Conservation (phyloP, 2,113 vertebrate genomes). For the Emydocephalus ijimae region DNA sequence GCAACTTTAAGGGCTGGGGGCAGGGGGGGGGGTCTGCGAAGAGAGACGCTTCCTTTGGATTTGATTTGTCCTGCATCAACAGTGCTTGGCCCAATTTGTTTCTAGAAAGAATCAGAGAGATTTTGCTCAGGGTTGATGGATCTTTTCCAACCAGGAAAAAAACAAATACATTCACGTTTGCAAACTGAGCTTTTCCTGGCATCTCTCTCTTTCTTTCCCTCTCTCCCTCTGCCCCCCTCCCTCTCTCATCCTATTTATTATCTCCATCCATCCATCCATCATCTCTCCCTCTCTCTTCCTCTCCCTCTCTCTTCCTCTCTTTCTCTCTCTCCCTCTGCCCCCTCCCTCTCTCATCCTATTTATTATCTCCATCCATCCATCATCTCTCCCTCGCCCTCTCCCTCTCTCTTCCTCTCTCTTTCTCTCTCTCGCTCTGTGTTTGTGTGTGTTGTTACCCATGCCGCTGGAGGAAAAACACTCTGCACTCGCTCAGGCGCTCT, state of each 20-base stretch:
- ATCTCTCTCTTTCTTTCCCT: background rate
- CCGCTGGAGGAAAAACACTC: background rate
- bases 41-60: background rate
- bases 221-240: too few relatives aligned
- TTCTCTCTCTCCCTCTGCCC: accelerated
- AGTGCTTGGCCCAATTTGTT: background rate
- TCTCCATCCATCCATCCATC: too few relatives aligned
- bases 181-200: background rate
- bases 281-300: background rate
- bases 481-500: background rate
- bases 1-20: background rate
- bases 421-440: accelerated
- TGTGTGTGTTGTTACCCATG: background rate
- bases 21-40: background rate
- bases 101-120: background rate
- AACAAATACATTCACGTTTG: background rate
- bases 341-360: too few relatives aligned
- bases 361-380: too few relatives aligned
- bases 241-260: too few relatives aligned
- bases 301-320: background rate
- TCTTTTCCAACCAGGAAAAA: background rate
- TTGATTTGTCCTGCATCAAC: background rate
- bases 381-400: background rate
- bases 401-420: background rate
- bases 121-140: background rate